Conservation (phyloP, 2,888 invertebrate genomes). For the Trissolcus brochymenae region DNA sequence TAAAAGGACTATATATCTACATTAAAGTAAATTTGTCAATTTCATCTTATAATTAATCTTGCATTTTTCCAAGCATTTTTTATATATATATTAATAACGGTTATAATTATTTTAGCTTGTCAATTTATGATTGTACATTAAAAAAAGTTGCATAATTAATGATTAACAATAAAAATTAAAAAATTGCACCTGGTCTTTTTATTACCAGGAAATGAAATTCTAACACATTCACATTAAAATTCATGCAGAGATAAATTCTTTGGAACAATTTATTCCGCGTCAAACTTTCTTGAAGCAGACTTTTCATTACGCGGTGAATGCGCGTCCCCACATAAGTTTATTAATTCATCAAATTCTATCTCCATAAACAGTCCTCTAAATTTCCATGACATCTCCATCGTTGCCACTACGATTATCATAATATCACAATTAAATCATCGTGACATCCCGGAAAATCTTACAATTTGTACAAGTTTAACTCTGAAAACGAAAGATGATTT, state of each 20-base stretch:
- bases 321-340: slow-evolving; percentile 29
- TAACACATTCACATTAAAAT: slow-evolving; percentile 40
- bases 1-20: too few relatives aligned
- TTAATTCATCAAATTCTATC: slow-evolving; percentile 51
- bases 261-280: slow-evolving; percentile 42
- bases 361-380: slow-evolving; percentile 37
- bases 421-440: slow-evolving; percentile 31
- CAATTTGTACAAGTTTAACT: slow-evolving; percentile 14
- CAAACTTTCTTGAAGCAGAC: slow-evolving; percentile 50
- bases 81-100: too few relatives aligned
- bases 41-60: too few relatives aligned
- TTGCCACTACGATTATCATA: slow-evolving; percentile 20
- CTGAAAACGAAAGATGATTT: slow-evolving; percentile 4
- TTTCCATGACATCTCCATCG: slow-evolving; percentile 17
- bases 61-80: too few relatives aligned
- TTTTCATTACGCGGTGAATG: slow-evolving; percentile 43
- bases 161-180: too few relatives aligned
- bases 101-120: too few relatives aligned
- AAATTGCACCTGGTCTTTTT: too few relatives aligned
- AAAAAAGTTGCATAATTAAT: too few relatives aligned
- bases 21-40: too few relatives aligned
- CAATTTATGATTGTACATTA: too few relatives aligned
- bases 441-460: slow-evolving; percentile 1
- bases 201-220: slow-evolving; percentile 26
- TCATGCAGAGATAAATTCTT: slow-evolving; percentile 32